A percentile compares a stretch with the other conserved stretches of the same genome.
These are phyloP conservation scores for Brachypteracias leptosomus DNA, from an alignment of 2,113 vertebrate species.

Conservation along the genomic window DNA sequence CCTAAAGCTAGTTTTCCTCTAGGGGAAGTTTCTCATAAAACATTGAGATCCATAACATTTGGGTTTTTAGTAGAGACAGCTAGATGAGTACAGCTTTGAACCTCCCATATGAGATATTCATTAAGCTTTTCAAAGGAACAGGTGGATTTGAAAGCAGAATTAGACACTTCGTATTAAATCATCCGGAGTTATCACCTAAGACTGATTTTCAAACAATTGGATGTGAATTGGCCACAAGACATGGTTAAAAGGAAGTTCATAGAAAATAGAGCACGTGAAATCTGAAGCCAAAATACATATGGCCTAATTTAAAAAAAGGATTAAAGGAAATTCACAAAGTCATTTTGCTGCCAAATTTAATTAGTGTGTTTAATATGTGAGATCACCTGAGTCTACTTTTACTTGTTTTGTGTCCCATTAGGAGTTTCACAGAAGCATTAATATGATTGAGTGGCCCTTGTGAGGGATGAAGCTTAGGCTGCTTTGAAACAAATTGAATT, in stretches of 20 bases:
- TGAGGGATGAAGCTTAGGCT: constrained; percentile 38
- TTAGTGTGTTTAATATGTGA: constrained; percentile 42
- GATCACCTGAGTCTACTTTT: constrained; percentile 48
- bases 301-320: constrained; percentile 26
- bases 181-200: not conserved
- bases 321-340: constrained; percentile 37
- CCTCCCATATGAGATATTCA: not conserved
- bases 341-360: constrained; percentile 46
- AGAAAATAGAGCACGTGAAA: constrained; percentile 15
- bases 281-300: constrained; percentile 38
- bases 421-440: constrained; percentile 43
- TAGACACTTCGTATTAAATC: not conserved
- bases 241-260: not conserved
- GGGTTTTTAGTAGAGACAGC: not conserved
- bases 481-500: constrained; percentile 63
- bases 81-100: not conserved
- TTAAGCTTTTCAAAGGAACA: not conserved
- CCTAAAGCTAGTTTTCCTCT: not conserved
- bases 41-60: not conserved
- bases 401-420: constrained; percentile 52
- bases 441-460: constrained; percentile 62
- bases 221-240: not conserved
- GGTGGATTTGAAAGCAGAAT: constrained; percentile 20
- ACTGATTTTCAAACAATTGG: not conserved
- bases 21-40: not conserved